A percentile compares a stretch with the other conserved stretches of the same genome.
These are phyloP conservation scores for Diaphora mendica DNA, from an alignment of 2,888 invertebrate species.

Conservation along the genomic window DNA sequence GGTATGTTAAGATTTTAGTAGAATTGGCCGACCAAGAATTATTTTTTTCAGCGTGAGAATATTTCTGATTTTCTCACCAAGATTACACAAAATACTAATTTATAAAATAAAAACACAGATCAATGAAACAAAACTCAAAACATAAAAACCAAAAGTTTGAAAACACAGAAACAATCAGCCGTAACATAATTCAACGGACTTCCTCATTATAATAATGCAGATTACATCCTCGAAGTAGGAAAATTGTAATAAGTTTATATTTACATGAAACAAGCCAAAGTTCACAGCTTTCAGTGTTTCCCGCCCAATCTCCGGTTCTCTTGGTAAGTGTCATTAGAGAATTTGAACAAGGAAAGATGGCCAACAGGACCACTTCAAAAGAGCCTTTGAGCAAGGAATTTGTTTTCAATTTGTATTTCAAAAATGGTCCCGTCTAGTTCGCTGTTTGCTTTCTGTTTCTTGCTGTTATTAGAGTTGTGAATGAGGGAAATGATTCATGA, in stretches of 20 bases:
- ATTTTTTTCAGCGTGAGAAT: background rate
- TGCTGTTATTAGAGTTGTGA: slow-evolving; percentile 5
- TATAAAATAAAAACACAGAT: background rate
- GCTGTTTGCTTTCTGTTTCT: slow-evolving; percentile 14
- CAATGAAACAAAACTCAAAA: background rate
- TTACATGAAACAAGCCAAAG: slow-evolving; percentile 54
- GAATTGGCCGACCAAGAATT: background rate
- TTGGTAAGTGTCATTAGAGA: slow-evolving; percentile 55
- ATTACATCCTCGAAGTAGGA: slow-evolving; percentile 42
- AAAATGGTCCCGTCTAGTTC: slow-evolving; percentile 16
- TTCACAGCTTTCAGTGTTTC: slow-evolving; percentile 48
- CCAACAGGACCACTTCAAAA: slow-evolving; percentile 35
- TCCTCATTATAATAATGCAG: slow-evolving; percentile 49
- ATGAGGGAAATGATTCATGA: background rate
- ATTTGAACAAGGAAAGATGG: slow-evolving; percentile 48
- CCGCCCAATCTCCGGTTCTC: slow-evolving; percentile 55
- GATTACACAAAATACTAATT: background rate
- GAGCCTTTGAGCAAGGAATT: slow-evolving; percentile 33
- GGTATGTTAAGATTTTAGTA: background rate
- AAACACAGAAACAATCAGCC: slow-evolving; percentile 27
- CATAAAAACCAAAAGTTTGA: slow-evolving; percentile 17
- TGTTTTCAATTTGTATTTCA: slow-evolving; percentile 39
- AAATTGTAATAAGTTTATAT: slow-evolving; percentile 47
- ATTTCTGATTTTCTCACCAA: background rate
- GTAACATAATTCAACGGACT: slow-evolving; percentile 36